Evolutionary conservation across 2,113 vertebrate species (phyloP).

Genomic region (Corythaixoides concolor): DNA sequence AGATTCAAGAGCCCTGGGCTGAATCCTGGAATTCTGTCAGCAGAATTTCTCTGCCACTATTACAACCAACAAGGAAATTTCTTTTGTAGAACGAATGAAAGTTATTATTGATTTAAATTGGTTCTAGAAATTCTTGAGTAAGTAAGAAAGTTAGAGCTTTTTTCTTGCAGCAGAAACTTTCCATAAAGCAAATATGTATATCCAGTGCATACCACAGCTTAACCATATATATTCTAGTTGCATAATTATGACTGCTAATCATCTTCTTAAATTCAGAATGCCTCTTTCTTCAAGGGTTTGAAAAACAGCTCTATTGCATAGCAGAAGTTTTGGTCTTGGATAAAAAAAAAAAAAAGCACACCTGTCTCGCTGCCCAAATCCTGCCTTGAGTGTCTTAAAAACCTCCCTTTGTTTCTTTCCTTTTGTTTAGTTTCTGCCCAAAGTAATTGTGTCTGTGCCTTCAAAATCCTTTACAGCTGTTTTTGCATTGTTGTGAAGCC

Average conservation of each 20-base stretch:
- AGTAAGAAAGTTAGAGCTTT: neutral
- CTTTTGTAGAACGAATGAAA: neutral
- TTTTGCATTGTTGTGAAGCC: neutral
- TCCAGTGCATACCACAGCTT: neutral
- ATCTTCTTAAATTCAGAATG: neutral
- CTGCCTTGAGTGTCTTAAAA: neutral
- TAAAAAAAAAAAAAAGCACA: neutral
- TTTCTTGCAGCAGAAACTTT: neutral
- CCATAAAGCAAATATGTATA: neutral
- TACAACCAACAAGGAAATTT: neutral
- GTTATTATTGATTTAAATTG: neutral
- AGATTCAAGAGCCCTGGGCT: neutral
- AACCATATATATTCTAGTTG: neutral
- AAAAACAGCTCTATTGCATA: neutral
- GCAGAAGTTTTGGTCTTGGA: neutral
- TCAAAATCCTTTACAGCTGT: neutral
- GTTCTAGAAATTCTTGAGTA: neutral
- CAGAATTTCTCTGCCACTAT: neutral
- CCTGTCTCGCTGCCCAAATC: neutral
- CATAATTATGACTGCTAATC: neutral
- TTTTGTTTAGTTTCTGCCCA: neutral
- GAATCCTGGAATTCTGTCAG: neutral
- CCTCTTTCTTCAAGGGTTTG: neutral
- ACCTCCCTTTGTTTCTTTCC: neutral
- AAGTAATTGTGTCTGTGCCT: neutral